phyloP scores from a whole-genome alignment of 2,797 vertebrate genomes.

The Scolopax bukidnonensis region DNA sequence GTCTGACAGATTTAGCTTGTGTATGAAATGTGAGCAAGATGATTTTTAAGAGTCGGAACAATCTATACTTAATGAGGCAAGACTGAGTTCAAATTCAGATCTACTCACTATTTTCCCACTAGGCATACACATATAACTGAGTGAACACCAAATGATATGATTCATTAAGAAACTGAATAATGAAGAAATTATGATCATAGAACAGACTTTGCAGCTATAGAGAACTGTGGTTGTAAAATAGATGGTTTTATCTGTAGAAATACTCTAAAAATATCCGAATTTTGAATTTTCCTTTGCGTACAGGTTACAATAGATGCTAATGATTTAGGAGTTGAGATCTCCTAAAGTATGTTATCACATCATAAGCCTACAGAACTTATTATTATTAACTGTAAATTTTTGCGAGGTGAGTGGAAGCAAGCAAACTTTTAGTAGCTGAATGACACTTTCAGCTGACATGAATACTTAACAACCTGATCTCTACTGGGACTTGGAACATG shows the following conservation, averaged over 20 bases:
- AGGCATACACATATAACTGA: background rate
- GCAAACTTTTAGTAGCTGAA: conserved; percentile 14
- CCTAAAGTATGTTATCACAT: background rate
- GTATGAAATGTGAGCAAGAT: background rate
- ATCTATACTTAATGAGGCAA: background rate
- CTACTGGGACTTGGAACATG: background rate
- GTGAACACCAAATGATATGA: background rate
- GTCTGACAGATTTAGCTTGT: background rate
- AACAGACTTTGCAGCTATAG: background rate
- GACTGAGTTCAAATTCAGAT: background rate
- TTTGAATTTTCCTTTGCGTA: background rate
- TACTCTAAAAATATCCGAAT: background rate
- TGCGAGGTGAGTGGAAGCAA: background rate
- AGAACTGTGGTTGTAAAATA: background rate
- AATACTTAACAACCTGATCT: background rate
- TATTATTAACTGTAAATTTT: background rate
- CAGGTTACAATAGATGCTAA: background rate
- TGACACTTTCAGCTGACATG: background rate
- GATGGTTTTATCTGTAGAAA: background rate
- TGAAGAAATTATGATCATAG: background rate
- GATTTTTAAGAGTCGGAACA: background rate
- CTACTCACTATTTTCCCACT: background rate
- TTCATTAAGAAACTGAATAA: background rate
- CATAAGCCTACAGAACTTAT: background rate
- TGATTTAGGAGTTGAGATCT: background rate